Percentiles rank a stretch among this genome's conserved stretches.
Evolutionary conservation across 2,888 invertebrate genomes (phyloP).

Genomic region (Aelia acuminata): DNA sequence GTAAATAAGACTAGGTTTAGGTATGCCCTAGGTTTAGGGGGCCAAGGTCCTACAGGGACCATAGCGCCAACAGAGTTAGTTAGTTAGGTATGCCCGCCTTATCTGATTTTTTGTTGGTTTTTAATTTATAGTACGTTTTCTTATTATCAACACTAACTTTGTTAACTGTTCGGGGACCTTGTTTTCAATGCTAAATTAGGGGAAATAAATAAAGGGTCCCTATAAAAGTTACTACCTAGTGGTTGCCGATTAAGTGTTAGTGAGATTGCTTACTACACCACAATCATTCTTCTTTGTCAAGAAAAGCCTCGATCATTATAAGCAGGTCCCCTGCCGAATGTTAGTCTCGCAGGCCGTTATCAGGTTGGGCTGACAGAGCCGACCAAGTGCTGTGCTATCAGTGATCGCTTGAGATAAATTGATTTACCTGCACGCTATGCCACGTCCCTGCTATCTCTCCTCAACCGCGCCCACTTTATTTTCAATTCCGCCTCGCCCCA

Average conservation of each 20-base stretch:
- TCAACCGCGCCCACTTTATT: neutral
- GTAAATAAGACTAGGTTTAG: no score
- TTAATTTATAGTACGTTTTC: no score
- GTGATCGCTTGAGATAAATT: constrained; percentile 41
- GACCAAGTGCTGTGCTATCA: neutral
- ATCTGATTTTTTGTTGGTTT: no score
- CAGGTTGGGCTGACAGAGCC: neutral
- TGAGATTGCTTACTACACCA: neutral
- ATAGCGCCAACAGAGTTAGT: no score
- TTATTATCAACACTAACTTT: no score
- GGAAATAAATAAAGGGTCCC: neutral
- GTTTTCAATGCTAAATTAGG: neutral
- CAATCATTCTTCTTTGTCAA: neutral
- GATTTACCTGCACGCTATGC: constrained; percentile 33
- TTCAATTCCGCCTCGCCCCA: neutral
- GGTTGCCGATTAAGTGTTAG: neutral
- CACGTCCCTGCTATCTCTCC: neutral
- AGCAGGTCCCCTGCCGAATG: neutral
- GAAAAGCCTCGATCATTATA: neutral
- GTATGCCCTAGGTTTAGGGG: no score
- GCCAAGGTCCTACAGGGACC: no score
- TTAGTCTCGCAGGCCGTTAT: neutral
- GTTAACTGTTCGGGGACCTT: no score
- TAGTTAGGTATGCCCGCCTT: no score
- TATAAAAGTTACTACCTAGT: neutral